A percentile compares a stretch with the other conserved stretches of the same genome.
Evolutionary conservation across 2,888 invertebrate genomes (phyloP).

Genomic region (Drosophila borborema): DNA sequence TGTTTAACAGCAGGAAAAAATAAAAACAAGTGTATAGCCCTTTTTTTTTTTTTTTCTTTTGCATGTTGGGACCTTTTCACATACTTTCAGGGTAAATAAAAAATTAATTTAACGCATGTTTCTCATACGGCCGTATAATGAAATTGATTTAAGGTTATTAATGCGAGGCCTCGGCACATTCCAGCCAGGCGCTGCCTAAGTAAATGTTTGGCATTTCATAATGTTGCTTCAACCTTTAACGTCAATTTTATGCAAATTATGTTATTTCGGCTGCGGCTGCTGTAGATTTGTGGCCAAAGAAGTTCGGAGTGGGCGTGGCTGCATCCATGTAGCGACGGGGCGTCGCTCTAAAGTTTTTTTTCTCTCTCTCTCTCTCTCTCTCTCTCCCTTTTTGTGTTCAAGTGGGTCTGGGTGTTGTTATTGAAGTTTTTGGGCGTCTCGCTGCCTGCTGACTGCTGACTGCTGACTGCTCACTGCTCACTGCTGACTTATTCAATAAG

Average conservation of each 20-base stretch:
- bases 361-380: not conserved
- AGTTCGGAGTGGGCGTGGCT: conserved; percentile 55
- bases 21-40: conserved; percentile 62
- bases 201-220: conserved; percentile 83
- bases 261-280: conserved; percentile 71
- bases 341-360: conserved; percentile 67
- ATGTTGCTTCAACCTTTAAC: conserved; percentile 83
- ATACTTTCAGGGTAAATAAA: conserved; percentile 69
- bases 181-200: conserved; percentile 65
- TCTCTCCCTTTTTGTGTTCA: not conserved
- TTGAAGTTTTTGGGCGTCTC: conserved; percentile 76
- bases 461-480: conserved; percentile 43
- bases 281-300: conserved; percentile 41
- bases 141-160: conserved; percentile 83
- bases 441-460: conserved; percentile 20
- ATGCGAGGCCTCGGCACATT: conserved; percentile 59
- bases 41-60: conserved; percentile 57
- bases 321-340: conserved; percentile 68
- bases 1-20: conserved; percentile 41
- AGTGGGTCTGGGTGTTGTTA: conserved; percentile 72
- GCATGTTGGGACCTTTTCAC: conserved; percentile 28
- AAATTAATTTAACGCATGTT: conserved; percentile 83
- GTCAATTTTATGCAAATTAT: conserved; percentile 85
- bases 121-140: conserved; percentile 63
- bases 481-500: conserved; percentile 85